Conservation (phyloP, 2,113 vertebrate species). For the human region DNA sequence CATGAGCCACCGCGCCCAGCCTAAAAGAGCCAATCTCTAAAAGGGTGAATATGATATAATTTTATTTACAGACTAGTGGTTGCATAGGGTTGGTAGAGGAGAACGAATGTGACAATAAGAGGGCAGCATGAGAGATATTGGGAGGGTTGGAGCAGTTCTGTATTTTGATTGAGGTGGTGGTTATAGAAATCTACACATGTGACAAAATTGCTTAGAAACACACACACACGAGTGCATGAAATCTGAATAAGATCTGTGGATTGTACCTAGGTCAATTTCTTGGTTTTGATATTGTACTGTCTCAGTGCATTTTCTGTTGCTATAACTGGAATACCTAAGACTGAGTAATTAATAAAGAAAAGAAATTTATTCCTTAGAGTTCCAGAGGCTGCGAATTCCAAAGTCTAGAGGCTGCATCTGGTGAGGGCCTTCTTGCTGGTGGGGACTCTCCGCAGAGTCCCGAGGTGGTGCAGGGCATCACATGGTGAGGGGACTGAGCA, state of each 20-base stretch:
- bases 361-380: background rate
- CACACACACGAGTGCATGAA: background rate
- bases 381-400: background rate
- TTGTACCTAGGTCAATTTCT: too few relatives aligned
- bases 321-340: background rate
- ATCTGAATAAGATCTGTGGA: background rate
- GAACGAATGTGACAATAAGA: rapidly evolving
- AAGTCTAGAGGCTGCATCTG: background rate
- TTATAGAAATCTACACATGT: background rate
- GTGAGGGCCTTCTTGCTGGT: background rate
- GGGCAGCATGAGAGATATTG: rapidly evolving
- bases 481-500: background rate
- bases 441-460: background rate
- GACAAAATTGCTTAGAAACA: background rate
- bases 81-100: rapidly evolving
- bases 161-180: background rate
- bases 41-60: rapidly evolving
- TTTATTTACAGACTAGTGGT: background rate
- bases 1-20: too few relatives aligned
- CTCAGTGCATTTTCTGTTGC: background rate
- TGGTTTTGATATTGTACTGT: background rate
- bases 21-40: background rate
- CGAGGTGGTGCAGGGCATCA: background rate
- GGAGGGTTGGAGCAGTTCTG: background rate
- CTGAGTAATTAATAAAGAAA: background rate